Conservation (phyloP, 2,797 vertebrate species). For the Hylomyscus alleni region DNA sequence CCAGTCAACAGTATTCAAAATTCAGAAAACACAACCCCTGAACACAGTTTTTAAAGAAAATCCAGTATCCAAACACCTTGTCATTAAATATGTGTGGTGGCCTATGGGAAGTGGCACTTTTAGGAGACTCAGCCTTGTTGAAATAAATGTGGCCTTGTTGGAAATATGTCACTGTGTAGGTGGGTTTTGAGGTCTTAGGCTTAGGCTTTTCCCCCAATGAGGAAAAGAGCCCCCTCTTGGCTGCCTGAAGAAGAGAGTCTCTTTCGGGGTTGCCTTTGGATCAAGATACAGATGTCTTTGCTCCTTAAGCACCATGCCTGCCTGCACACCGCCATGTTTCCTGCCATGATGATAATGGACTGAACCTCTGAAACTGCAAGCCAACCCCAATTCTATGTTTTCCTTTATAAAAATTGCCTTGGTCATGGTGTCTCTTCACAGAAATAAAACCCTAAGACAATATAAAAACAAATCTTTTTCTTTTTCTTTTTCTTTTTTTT, state of each 20-base stretch:
- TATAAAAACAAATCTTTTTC: not conserved
- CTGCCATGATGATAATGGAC: not conserved
- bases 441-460: not conserved
- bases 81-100: not conserved
- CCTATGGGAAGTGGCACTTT: too few relatives aligned
- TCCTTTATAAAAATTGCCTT: not conserved
- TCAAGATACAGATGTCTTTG: not conserved
- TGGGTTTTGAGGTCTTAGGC: not conserved
- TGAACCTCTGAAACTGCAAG: not conserved
- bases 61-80: conserved; percentile 3
- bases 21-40: conserved; percentile 35
- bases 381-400: not conserved
- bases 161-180: not conserved
- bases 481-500: not conserved
- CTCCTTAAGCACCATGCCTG: not conserved
- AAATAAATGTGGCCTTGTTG: not conserved
- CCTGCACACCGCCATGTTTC: not conserved
- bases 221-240: not conserved
- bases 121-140: not conserved
- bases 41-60: conserved; percentile 31
- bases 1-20: conserved; percentile 30
- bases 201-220: not conserved
- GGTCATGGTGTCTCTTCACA: not conserved
- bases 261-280: not conserved
- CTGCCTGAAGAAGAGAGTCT: not conserved